Percentiles rank a stretch among this genome's conserved stretches.
Conservation (phyloP, 1,140 invertebrate species). For the Hylaeus anthracinus region DNA sequence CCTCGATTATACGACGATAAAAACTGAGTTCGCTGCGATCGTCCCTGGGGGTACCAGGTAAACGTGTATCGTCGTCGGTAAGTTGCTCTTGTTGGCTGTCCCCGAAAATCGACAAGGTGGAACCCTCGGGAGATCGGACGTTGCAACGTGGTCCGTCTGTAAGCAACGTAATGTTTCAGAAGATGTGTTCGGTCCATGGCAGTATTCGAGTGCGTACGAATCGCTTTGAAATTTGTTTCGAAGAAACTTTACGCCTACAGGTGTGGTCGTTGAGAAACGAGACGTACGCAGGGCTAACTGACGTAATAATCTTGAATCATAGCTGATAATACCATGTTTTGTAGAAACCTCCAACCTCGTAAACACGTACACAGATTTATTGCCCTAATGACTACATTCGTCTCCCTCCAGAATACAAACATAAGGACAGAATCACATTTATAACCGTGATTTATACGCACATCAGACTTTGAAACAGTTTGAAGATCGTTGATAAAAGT, state of each 20-base stretch:
- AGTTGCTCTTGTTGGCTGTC: constrained; percentile 66
- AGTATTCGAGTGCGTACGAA: neutral
- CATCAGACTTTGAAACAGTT: neutral
- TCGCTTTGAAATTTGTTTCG: constrained; percentile 50
- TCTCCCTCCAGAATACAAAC: too few relatives aligned
- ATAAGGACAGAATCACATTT: too few relatives aligned
- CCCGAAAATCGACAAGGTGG: constrained; percentile 72
- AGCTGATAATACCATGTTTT: too few relatives aligned
- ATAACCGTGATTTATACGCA: neutral
- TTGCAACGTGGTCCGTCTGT: constrained; percentile 54
- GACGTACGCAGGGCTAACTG: too few relatives aligned
- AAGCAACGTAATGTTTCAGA: constrained; percentile 11
- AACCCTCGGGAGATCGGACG: constrained; percentile 64
- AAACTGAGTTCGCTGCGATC: constrained; percentile 70
- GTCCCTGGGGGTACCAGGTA: constrained; percentile 64
- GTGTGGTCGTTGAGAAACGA: too few relatives aligned
- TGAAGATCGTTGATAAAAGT: neutral
- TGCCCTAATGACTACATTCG: too few relatives aligned
- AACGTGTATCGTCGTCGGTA: constrained; percentile 54
- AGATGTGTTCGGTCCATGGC: neutral
- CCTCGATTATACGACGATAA: constrained; percentile 67
- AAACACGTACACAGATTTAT: too few relatives aligned
- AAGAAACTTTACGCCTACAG: neutral
- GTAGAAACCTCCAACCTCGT: too few relatives aligned
- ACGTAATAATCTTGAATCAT: too few relatives aligned